Evolutionary conservation across 2,888 invertebrate genomes (phyloP).

Genomic region (Osedax frankpressi): DNA sequence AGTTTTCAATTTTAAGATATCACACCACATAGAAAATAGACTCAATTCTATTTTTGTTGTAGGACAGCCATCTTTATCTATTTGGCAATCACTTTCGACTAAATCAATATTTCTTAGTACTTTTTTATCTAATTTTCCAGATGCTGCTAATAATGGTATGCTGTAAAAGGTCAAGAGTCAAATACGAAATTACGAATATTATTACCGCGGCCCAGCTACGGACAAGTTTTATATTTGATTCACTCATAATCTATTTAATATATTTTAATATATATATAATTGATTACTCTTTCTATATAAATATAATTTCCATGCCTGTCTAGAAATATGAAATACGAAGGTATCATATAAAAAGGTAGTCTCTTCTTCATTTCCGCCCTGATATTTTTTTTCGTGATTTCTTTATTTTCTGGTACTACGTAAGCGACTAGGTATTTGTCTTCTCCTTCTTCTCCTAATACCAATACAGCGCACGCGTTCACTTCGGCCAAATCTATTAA

Average conservation of each 20-base stretch:
- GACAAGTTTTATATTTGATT: too few relatives aligned
- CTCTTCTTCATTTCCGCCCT: constrained; percentile 42
- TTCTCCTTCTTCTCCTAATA: constrained; percentile 45
- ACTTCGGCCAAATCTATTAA: constrained; percentile 41
- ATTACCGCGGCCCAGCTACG: too few relatives aligned
- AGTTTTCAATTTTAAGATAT: constrained; percentile 37
- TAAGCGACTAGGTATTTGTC: constrained; percentile 47
- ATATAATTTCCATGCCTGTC: constrained; percentile 33
- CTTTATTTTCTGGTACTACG: constrained; percentile 36
- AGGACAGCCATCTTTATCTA: constrained; percentile 38
- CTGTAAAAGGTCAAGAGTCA: constrained; percentile 28
- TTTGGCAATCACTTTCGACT: constrained; percentile 22
- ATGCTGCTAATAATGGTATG: constrained; percentile 44
- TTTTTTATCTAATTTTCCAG: constrained; percentile 45
- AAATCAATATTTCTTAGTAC: constrained; percentile 42
- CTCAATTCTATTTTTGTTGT: constrained; percentile 41
- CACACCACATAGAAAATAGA: constrained; percentile 42
- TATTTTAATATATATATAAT: too few relatives aligned
- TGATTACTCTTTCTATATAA: too few relatives aligned
- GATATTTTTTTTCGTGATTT: constrained; percentile 39
- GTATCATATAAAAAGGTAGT: constrained; percentile 48
- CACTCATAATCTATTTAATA: too few relatives aligned
- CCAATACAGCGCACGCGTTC: constrained; percentile 41
- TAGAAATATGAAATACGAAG: constrained; percentile 43
- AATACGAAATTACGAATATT: not conserved